Evolutionary conservation across 2,797 vertebrate species (phyloP).

Genomic region (Hydrophis major): DNA sequence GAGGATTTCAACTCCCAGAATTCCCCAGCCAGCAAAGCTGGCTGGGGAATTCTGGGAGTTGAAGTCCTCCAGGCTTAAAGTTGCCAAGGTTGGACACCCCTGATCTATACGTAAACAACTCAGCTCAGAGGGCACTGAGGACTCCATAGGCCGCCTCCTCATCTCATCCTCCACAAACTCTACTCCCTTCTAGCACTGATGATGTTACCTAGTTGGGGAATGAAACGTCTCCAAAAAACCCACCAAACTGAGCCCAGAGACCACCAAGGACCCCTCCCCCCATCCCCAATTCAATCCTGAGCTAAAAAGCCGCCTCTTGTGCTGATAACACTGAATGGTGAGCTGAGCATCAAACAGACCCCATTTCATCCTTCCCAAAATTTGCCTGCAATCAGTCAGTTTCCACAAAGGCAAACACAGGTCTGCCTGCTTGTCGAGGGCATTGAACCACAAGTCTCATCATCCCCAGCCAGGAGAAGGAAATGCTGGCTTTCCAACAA

Average conservation of each 20-base stretch:
- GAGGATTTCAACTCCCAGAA: too few species aligned
- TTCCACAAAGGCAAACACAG: not conserved
- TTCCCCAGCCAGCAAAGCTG: too few species aligned
- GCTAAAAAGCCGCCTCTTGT: not conserved
- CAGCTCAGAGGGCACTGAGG: not conserved
- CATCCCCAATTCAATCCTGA: not conserved
- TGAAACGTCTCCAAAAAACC: not conserved
- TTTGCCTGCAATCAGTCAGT: not conserved
- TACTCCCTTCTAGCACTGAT: not conserved
- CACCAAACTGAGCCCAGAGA: too few species aligned
- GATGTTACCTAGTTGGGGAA: not conserved
- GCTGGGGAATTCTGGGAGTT: too few species aligned
- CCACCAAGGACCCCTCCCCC: too few species aligned
- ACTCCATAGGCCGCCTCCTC: not conserved
- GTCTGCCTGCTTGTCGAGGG: not conserved
- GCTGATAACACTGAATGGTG: not conserved
- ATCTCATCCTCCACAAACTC: not conserved
- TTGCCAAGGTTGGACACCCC: too few species aligned
- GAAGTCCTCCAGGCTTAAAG: too few species aligned
- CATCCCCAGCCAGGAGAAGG: not conserved
- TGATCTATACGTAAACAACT: not conserved
- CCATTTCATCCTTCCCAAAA: not conserved
- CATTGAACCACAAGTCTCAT: not conserved
- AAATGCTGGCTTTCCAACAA: not conserved
- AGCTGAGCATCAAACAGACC: not conserved